These are phyloP conservation scores for Alitta virens DNA, from an alignment of 2,888 invertebrate species.

Conservation along the genomic window DNA sequence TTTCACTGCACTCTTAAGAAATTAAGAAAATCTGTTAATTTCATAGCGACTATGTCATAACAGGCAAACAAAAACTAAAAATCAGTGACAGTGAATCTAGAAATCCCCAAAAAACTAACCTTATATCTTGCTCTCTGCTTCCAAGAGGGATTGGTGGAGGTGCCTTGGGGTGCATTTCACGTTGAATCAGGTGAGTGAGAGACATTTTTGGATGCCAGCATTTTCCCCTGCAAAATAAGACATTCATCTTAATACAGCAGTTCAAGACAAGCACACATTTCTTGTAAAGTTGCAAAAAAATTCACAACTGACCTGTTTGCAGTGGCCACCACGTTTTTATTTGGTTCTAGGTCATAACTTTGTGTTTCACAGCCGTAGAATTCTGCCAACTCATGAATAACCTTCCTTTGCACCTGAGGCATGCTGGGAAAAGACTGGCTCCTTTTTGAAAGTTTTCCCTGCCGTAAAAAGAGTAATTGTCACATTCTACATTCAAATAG, in stretches of 20 bases:
- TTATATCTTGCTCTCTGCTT: conserved; percentile 36
- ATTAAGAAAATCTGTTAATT: no score
- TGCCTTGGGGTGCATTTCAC: conserved; percentile 64
- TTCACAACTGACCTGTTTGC: conserved; percentile 48
- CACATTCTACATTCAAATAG: neutral
- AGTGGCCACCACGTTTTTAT: conserved; percentile 74
- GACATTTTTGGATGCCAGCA: conserved; percentile 88
- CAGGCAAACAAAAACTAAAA: no score
- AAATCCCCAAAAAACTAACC: no score
- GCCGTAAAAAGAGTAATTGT: neutral
- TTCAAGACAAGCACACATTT: neutral
- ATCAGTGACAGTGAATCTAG: no score
- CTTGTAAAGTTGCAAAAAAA: no score
- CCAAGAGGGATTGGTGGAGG: conserved; percentile 47
- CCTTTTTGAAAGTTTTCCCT: conserved; percentile 15
- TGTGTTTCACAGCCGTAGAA: conserved; percentile 92
- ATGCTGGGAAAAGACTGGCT: conserved; percentile 88
- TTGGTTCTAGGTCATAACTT: conserved; percentile 93
- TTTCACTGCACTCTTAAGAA: no score
- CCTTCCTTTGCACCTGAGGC: conserved; percentile 87
- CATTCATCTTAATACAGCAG: neutral
- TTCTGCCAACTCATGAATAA: conserved; percentile 91
- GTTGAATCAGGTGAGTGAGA: conserved; percentile 76
- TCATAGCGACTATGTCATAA: no score
- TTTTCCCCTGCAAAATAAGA: conserved; percentile 58